Percentiles rank a stretch among this genome's conserved stretches.
Conservation (phyloP, 2,888 invertebrate genomes). For the Biston stratarius region DNA sequence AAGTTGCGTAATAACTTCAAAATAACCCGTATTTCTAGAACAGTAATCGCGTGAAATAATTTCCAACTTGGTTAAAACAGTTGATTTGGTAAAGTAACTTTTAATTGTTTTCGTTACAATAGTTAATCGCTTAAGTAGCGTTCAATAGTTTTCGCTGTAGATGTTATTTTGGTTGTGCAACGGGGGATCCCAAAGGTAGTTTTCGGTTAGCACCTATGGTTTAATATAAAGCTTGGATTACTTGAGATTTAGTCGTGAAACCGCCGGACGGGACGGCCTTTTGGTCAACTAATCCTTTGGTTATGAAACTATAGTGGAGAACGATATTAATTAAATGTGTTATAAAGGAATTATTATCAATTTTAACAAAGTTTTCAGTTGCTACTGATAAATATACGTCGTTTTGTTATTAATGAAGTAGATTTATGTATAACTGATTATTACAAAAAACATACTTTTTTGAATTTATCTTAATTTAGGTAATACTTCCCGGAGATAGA, state of each 20-base stretch:
- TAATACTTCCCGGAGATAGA: too few species aligned
- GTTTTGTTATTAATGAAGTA: too few species aligned
- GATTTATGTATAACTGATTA: too few species aligned
- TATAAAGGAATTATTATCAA: slow-evolving; percentile 24
- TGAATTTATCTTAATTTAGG: too few species aligned
- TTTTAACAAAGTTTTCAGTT: background rate
- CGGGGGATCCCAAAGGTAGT: slow-evolving; percentile 57
- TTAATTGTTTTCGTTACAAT: slow-evolving; percentile 64
- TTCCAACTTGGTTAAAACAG: slow-evolving; percentile 49
- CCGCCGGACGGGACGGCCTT: slow-evolving; percentile 67
- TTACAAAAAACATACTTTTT: too few species aligned
- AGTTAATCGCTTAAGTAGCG: slow-evolving; percentile 57
- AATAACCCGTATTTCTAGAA: slow-evolving; percentile 37
- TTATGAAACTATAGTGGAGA: slow-evolving; percentile 65
- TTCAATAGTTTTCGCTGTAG: slow-evolving; percentile 67
- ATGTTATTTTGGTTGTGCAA: slow-evolving; percentile 47
- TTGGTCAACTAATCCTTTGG: slow-evolving; percentile 79
- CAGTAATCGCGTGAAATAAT: slow-evolving; percentile 77
- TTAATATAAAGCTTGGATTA: slow-evolving; percentile 84
- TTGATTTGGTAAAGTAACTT: slow-evolving; percentile 68
- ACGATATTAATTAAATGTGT: slow-evolving; percentile 56
- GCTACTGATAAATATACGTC: too few species aligned
- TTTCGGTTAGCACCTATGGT: slow-evolving; percentile 78
- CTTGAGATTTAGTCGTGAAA: slow-evolving; percentile 73
- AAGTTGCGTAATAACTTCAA: slow-evolving; percentile 43